Base-by-base conservation (phyloP, 2,113 vertebrate species). In the Cricetomys ansorgei region DNA sequence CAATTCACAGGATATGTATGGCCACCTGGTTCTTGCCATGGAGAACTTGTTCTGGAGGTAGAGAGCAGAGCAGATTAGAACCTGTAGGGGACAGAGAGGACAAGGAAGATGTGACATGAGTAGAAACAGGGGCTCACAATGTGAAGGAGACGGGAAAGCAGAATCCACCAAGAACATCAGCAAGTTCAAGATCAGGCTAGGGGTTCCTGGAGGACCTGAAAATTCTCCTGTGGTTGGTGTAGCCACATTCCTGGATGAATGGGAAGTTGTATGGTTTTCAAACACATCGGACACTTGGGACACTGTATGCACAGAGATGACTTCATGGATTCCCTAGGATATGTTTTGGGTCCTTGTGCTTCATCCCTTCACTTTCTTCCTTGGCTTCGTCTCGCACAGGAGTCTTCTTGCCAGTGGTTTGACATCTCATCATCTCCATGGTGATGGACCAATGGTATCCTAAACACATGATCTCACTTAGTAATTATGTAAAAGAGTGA, bases 401-500 rank as follows among this genome's bases (percentile, higher is more conserved):
- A 97, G 91, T 96, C 89, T 96, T 97, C 89, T 80, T 77, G 67
- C 72, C 96, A 94, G 96, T 50, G 55, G 45, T 92, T 67, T 91
- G 91, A 96, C 94, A 84, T 94, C 92, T 89, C 95, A 75, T 59
- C 93, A 95, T 97, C 97, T 98, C 98, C 97, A 98, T 98, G 92
- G 98, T 76, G 97, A 98, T 64, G 57, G 91, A 92, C n/a, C 92
- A 97, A 83, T 48, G 87, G 95, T 73, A 81, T 96, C 94, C 97
- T 94, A 98, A 98, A 98, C 97, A 98, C 48, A 97, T 98, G 97
- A 43, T 31, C n/a, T 98, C 96, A 97, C 76, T 5, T 7, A 77
- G 95, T 76, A 92, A 88, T 97, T 96, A 97, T 0, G 21, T 88
- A 89, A 94, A 97, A 96, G 89, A 94, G 55, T 0, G 59, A 34